Evolutionary conservation across 2,113 vertebrate genomes (phyloP).

Genomic region (Alethe diademata): DNA sequence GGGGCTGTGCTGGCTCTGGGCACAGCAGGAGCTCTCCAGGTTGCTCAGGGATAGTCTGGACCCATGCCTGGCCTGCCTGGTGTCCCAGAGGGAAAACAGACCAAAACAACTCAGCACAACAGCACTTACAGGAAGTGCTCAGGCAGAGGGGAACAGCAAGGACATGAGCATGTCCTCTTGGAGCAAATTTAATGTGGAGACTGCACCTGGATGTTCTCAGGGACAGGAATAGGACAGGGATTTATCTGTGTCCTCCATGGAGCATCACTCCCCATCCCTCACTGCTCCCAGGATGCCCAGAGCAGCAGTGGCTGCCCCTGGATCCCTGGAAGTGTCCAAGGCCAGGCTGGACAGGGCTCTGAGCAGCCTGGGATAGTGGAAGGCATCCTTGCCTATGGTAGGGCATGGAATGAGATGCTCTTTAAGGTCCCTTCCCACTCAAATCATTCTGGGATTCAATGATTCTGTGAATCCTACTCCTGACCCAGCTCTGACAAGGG

Average conservation of each 20-base stretch:
- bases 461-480: neutral
- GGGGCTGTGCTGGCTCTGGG: neutral
- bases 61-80: neutral
- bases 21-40: neutral
- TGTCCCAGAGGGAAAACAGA: neutral
- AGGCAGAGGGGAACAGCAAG: neutral
- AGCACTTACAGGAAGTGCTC: neutral
- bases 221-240: neutral
- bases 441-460: neutral
- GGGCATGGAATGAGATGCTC: neutral
- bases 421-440: neutral
- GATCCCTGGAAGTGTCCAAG: neutral
- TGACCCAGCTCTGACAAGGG: neutral
- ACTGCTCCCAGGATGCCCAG: neutral
- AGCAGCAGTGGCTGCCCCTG: neutral
- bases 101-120: neutral
- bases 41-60: neutral
- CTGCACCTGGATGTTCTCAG: neutral
- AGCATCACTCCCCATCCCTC: neutral
- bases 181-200: neutral
- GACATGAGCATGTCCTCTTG: neutral
- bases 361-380: neutral
- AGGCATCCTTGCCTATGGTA: neutral
- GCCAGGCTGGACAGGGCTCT: neutral
- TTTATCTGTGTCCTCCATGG: rapidly evolving